These are phyloP conservation scores for Cynocephalus volans DNA, from an alignment of 2,113 vertebrate species.

Conservation along the genomic window DNA sequence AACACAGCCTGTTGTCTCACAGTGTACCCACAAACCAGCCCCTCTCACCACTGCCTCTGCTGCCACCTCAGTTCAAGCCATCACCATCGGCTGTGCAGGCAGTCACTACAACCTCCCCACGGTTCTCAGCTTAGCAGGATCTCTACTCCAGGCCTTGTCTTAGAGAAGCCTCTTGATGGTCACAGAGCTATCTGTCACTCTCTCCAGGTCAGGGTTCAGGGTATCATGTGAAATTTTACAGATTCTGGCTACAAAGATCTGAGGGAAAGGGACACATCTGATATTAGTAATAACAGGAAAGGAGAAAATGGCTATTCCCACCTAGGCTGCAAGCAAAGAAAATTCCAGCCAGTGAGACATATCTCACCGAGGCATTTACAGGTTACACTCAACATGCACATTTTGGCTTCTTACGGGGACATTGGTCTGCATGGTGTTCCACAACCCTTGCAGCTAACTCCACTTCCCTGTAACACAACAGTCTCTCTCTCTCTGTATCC, in stretches of 20 bases:
- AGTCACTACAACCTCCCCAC: neutral
- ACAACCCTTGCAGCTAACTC: neutral
- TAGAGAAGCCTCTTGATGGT: neutral
- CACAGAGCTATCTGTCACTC: neutral
- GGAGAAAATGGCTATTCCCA: neutral
- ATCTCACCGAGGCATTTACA: neutral
- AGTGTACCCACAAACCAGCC: neutral
- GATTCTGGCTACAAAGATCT: neutral
- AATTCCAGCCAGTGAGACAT: neutral
- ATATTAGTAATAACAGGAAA: neutral
- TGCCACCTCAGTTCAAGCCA: neutral
- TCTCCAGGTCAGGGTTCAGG: neutral
- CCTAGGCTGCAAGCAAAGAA: neutral
- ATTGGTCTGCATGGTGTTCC: rapidly evolving
- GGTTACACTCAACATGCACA: neutral
- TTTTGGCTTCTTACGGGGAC: neutral
- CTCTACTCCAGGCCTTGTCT: neutral
- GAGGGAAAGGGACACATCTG: neutral
- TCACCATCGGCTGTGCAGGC: too few relatives aligned
- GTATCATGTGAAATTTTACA: neutral
- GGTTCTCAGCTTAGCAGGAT: neutral
- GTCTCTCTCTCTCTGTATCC: neutral
- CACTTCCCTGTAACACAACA: neutral
- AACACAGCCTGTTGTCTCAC: neutral
- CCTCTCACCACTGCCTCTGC: neutral